Percentiles rank a stretch among this genome's conserved stretches.
Evolutionary conservation across 35 echinoderm and acorn worm species (phyloP).

Genomic region (Acanthaster planci): DNA sequence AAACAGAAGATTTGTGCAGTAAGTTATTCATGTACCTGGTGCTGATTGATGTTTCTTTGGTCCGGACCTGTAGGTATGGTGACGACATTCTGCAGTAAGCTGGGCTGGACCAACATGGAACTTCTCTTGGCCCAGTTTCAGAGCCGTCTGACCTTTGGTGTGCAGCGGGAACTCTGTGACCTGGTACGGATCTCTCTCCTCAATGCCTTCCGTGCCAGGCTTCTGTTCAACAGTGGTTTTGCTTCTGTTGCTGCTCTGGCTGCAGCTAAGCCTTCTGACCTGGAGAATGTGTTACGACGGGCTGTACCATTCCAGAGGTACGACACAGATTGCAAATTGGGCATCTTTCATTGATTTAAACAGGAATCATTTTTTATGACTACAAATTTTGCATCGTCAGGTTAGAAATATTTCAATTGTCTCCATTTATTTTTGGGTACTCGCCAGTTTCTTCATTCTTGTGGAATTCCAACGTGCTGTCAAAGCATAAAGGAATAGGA

Average conservation of each 20-base stretch:
- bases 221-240: conserved; percentile 84
- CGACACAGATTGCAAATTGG: background rate
- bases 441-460: too few relatives aligned
- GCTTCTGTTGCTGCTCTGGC: conserved; percentile 71
- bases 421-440: too few relatives aligned
- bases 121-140: conserved; percentile 90
- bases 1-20: too few relatives aligned
- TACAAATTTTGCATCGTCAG: too few relatives aligned
- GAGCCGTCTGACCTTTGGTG: conserved; percentile 93
- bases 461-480: too few relatives aligned
- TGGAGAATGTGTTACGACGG: conserved; percentile 76
- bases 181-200: conserved; percentile 89
- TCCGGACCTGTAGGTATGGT: conserved; percentile 79
- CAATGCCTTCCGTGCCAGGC: conserved; percentile 91
- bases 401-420: too few relatives aligned
- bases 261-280: conserved; percentile 50
- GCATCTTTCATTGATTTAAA: too few relatives aligned
- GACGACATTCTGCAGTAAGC: conserved; percentile 88
- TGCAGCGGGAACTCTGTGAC: conserved; percentile 90
- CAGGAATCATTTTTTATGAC: too few relatives aligned
- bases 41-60: background rate
- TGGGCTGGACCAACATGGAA: conserved; percentile 96
- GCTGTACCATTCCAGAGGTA: conserved; percentile 94
- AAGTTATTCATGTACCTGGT: too few relatives aligned
- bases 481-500: too few relatives aligned